Conservation (phyloP, 2,888 invertebrate genomes). For the Scaeva pyrastri region DNA sequence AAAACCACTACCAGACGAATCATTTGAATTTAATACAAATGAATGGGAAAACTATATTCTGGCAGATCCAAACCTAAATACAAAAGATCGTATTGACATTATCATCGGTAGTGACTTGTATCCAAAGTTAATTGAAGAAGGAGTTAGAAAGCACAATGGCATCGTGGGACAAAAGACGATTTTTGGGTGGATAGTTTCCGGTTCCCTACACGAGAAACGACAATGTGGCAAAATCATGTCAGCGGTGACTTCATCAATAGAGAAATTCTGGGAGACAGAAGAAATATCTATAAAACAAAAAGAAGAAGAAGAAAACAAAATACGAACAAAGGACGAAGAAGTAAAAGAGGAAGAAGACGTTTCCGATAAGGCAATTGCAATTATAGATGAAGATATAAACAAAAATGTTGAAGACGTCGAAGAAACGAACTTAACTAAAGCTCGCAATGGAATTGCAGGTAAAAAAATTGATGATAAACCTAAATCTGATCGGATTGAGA, state of each 20-base stretch:
- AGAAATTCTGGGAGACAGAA: neutral
- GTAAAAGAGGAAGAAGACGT: too few relatives aligned
- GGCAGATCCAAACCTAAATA: slow-evolving; percentile 9
- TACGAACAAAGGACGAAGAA: neutral
- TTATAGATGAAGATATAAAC: too few relatives aligned
- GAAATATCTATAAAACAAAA: too few relatives aligned
- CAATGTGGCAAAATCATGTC: slow-evolving; percentile 12
- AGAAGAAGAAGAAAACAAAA: neutral
- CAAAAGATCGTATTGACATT: slow-evolving; percentile 10
- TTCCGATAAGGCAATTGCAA: too few relatives aligned
- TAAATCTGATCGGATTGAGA: too few relatives aligned
- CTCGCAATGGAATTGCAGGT: too few relatives aligned
- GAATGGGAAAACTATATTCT: slow-evolving; percentile 16
- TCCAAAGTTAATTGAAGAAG: slow-evolving; percentile 12
- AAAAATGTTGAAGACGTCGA: too few relatives aligned
- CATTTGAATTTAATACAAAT: slow-evolving; percentile 8
- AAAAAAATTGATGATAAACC: too few relatives aligned
- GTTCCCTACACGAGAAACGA: slow-evolving; percentile 9
- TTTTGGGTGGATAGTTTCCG: slow-evolving; percentile 11
- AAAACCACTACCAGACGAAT: neutral
- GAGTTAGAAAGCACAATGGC: slow-evolving; percentile 13
- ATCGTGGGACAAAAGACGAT: slow-evolving; percentile 11
- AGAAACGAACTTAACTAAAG: too few relatives aligned
- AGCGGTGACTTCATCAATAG: neutral
- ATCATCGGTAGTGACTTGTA: slow-evolving; percentile 17